Evolutionary conservation across 2,797 vertebrate genomes (phyloP), one percentile per base, ranked within the genome.

Genomic region (Bradypodion pumilum): DNA sequence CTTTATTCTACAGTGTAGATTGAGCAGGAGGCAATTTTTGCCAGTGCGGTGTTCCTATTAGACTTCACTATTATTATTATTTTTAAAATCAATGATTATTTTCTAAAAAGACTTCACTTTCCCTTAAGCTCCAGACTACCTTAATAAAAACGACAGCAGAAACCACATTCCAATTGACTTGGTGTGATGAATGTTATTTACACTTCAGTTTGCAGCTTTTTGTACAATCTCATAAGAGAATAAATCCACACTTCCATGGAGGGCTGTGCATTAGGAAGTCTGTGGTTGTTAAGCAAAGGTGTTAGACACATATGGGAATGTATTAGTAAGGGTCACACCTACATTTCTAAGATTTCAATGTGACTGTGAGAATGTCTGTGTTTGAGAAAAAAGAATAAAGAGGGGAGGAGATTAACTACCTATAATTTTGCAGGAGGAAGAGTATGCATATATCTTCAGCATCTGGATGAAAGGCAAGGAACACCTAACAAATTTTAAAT

Each of bases 141-240:
- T 95, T 93, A 94, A 93, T 88, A 94, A 78, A 89, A 92, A 86
- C 82, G 91, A 84, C 19, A 87, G 83, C 83, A 91, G 85, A 52
- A 84, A 40, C 68, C 84, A 75, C 86, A 89, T 95, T 93, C 88
- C 92, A 81, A 85, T 92, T 77, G 86, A 93, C 91, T 93, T 92
- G 93, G 93, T 94, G 95, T 95, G 92, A 96, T 95, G 95, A 95
- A 95, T 95, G 94, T 90, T 95, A 96, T 96, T 96, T 95, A 94
- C 96, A 96, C 96, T 95, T 95, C 93, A 90, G 93, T 96, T 96
- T 95, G 89, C 96, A 95, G 94, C 93, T 96, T 94, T 94, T 92
- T 68, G 86, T 91, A 91, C 94, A 90, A 92, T 92, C 90, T 95
- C 95, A 91, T 92, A 92, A 92, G 94, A 92, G 95, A 95, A 96